phyloP scores from a whole-genome alignment of 1,140 invertebrate genomes.

The Caenorhabditis inopinata region DNA sequence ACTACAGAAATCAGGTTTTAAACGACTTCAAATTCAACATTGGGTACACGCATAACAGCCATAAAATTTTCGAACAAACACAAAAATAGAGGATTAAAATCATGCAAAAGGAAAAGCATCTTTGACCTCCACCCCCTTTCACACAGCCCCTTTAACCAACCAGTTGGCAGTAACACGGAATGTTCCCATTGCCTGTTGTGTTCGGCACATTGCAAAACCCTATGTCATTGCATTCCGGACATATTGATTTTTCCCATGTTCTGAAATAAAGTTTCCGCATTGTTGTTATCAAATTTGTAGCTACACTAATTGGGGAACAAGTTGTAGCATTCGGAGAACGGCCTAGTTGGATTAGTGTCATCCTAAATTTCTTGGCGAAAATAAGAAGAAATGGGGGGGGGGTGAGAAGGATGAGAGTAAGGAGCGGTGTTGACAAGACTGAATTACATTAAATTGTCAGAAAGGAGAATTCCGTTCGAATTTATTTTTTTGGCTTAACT shows the following conservation, averaged over 20 bases:
- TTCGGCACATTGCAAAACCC: constrained; percentile 63
- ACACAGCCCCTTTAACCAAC: constrained; percentile 26
- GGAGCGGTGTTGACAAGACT: too few relatives aligned
- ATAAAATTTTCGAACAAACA: too few relatives aligned
- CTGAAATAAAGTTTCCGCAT: constrained; percentile 32
- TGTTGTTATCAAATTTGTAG: not conserved
- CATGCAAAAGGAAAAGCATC: too few relatives aligned
- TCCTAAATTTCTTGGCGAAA: not conserved
- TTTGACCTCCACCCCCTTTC: too few relatives aligned
- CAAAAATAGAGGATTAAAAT: too few relatives aligned
- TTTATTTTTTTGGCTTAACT: too few relatives aligned
- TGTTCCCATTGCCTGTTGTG: constrained; percentile 51
- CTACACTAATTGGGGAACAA: not conserved
- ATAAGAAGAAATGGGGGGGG: not conserved
- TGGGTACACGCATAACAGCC: too few relatives aligned
- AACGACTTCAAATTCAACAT: too few relatives aligned
- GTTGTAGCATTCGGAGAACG: too few relatives aligned
- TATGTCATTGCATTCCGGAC: constrained; percentile 63
- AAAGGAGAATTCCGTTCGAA: too few relatives aligned
- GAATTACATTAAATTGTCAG: too few relatives aligned
- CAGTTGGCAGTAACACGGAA: constrained; percentile 61
- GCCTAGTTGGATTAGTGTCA: not conserved
- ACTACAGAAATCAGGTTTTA: too few relatives aligned
- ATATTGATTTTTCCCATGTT: constrained; percentile 48
- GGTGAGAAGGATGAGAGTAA: not conserved